These are phyloP conservation scores for Sapayoa aenigma DNA, from an alignment of 2,113 vertebrate genomes.

Conservation along the genomic window DNA sequence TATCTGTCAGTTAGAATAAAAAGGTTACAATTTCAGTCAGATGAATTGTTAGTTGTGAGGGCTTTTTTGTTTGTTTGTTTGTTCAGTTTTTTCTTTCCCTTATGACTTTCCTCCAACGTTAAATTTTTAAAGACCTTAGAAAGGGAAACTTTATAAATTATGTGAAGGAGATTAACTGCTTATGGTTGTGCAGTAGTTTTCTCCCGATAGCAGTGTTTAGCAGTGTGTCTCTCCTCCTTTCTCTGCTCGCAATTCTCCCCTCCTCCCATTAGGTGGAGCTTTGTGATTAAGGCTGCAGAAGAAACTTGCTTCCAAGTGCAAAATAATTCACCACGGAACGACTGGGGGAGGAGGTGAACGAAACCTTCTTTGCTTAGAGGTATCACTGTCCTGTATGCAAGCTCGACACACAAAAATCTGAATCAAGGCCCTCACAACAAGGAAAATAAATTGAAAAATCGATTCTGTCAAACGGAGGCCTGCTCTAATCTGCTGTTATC, in stretches of 20 bases:
- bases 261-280: slow-evolving; percentile 47
- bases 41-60: background rate
- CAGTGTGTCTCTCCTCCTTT: background rate
- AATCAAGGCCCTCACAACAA: slow-evolving; percentile 18
- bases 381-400: background rate
- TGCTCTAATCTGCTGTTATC: slow-evolving; percentile 65
- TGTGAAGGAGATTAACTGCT: background rate
- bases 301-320: background rate
- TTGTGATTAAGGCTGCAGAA: slow-evolving; percentile 38
- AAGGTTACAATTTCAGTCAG: background rate
- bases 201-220: background rate
- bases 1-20: background rate
- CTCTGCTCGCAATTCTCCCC: background rate
- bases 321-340: background rate
- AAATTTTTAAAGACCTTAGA: background rate
- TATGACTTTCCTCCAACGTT: background rate
- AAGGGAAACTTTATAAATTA: background rate
- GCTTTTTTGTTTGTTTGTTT: background rate
- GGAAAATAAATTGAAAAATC: slow-evolving; percentile 67
- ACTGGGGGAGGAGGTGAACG: background rate
- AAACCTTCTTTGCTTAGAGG: slow-evolving; percentile 50
- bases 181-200: background rate
- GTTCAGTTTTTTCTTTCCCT: too few relatives aligned
- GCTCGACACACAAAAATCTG: background rate
- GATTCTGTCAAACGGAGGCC: slow-evolving; percentile 57